Evolutionary conservation across 2,797 vertebrate genomes (phyloP), one percentile per base, ranked within the genome.

Genomic region (Phalanger gymnotis): DNA sequence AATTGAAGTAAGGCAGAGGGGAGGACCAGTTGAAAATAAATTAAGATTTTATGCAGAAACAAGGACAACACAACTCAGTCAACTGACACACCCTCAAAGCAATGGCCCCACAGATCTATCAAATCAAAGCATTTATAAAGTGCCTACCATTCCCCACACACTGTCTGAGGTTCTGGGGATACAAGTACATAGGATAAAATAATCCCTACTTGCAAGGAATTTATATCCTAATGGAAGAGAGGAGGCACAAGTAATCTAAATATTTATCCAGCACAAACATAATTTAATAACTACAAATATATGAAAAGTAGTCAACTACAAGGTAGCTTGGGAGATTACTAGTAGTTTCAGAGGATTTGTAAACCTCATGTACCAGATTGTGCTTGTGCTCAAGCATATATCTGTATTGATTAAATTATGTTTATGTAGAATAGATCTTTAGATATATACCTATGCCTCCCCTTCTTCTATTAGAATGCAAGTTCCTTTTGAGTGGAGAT

Each of bases 1-100:
- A 13, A 97, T 97, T 97, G 96, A 98, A 96, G 94, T 96, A 53
- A 40, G 34, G 53, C 34, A 93, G 40, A 54, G 47, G 81, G 53
- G 96, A 31, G 40, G 0, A 31, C 4, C 5, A 31, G 30, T 92
- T 91, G 92, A 94, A 96, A 96, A 94, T 90, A 3, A 91, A 95
- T 96, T 97, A 90, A 96, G 96, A 94, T 89, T 93, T 22, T 0
- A 55, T 95, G 93, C 40, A 28, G 40, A 87, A 87, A 51, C 73
- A 87, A 87, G 25, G 40, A 87, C 22, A 87, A 51, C 40, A 87
- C 25, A 51, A 87, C 3, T 87, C 73, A 47, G 73, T 47, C 73
- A 47, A 47, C 10, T 27, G 73, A 87, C 73, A 87, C 73, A 87
- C 40, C 73, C 40, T 12, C 40, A 87, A 51, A 87, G 73, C 40